Evolutionary conservation across 2,113 vertebrate genomes (phyloP).

Genomic region (Dicentrarchus labrax): DNA sequence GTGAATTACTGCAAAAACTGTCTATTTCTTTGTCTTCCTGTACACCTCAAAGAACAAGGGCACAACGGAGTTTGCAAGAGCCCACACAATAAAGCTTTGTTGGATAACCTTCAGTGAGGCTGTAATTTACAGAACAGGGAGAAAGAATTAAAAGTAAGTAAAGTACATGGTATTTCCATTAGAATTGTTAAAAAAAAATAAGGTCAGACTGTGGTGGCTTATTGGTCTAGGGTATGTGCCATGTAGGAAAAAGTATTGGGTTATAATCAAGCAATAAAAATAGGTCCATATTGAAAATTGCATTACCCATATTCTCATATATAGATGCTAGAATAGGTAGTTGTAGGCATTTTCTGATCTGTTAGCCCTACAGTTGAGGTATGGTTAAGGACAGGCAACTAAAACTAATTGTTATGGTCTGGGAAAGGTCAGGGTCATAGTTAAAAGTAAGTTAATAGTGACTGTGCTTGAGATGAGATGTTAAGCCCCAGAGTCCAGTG

Average conservation of each 20-base stretch:
- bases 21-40: background rate
- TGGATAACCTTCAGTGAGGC: conserved; percentile 9
- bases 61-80: conserved; percentile 14
- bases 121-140: background rate
- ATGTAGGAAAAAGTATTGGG: background rate
- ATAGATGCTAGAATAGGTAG: background rate
- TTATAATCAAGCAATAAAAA: background rate
- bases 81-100: conserved; percentile 16
- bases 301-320: background rate
- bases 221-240: background rate
- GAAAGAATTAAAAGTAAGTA: background rate
- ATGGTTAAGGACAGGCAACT: background rate
- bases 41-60: conserved; percentile 21
- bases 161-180: background rate
- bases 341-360: background rate
- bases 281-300: background rate
- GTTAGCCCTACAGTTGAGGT: background rate
- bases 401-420: background rate
- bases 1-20: conserved; percentile 15
- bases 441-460: background rate
- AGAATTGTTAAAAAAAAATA: background rate
- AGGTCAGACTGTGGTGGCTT: background rate
- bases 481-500: background rate
- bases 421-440: background rate
- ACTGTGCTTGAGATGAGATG: background rate